Evolutionary conservation across 2,797 vertebrate species (phyloP).

Genomic region (Gallirallus australis): DNA sequence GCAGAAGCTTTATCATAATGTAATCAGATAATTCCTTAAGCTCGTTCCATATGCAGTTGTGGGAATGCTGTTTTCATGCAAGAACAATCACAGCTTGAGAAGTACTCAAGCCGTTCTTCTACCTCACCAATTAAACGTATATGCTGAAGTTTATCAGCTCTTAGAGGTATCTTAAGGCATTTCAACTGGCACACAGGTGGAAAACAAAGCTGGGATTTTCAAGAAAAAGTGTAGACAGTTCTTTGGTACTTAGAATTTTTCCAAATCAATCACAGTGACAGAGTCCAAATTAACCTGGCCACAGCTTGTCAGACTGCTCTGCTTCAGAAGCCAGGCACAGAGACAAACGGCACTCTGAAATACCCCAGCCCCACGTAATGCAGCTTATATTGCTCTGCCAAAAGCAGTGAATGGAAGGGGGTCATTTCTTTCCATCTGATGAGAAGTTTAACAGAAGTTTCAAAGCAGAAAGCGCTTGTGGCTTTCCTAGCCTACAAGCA

Average conservation of each 20-base stretch:
- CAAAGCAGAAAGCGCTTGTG: not conserved
- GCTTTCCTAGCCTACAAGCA: not conserved
- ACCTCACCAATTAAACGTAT: not conserved
- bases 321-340: not conserved
- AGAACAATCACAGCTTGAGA: not conserved
- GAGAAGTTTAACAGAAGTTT: not conserved
- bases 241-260: not conserved
- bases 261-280: not conserved
- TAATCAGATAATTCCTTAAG: constrained; percentile 9
- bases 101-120: not conserved
- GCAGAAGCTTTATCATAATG: not conserved
- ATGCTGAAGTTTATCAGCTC: not conserved
- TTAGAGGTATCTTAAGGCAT: not conserved
- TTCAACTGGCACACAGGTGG: not conserved
- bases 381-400: not conserved
- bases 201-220: not conserved
- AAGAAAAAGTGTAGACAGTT: not conserved
- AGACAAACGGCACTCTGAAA: not conserved
- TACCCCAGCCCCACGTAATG: not conserved
- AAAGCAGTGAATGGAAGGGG: not conserved
- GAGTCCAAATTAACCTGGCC: not conserved
- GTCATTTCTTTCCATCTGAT: not conserved
- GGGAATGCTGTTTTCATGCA: constrained; percentile 1
- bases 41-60: not conserved
- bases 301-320: not conserved